phyloP scores from a whole-genome alignment of 2,113 vertebrate genomes.

The Leuciscus idus region DNA sequence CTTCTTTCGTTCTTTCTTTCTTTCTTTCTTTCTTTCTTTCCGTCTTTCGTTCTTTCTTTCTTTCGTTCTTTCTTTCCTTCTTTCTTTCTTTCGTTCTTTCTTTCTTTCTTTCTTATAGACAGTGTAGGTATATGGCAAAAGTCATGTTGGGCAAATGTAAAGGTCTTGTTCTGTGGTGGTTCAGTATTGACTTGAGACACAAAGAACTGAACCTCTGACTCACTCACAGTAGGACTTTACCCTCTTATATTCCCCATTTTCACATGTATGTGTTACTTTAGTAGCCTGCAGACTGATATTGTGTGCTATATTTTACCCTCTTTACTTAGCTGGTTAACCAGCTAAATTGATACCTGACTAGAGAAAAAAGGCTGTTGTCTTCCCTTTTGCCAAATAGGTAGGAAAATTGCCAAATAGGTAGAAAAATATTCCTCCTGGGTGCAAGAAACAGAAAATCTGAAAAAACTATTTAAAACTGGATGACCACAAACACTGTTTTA shows the following conservation, averaged over 20 bases:
- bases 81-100: background rate
- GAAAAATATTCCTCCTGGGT: too few relatives aligned
- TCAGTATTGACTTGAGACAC: background rate
- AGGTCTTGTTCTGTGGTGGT: background rate
- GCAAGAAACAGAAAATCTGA: too few relatives aligned
- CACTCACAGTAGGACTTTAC: background rate
- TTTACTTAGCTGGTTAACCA: background rate
- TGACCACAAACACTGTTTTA: too few relatives aligned
- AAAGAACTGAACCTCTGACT: background rate
- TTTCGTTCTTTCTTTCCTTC: background rate
- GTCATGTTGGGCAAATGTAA: constrained; percentile 10
- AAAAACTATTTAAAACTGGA: too few relatives aligned
- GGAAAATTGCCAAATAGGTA: too few relatives aligned
- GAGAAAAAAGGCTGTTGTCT: too few relatives aligned
- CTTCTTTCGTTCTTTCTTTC: too few relatives aligned
- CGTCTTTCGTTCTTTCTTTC: too few relatives aligned
- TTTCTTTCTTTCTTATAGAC: background rate
- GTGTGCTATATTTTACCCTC: background rate
- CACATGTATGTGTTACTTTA: background rate
- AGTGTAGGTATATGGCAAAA: background rate
- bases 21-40: background rate
- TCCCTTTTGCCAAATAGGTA: too few relatives aligned
- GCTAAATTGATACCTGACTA: too few relatives aligned
- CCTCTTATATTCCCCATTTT: background rate
- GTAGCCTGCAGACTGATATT: background rate